Conservation (phyloP, 2,797 vertebrate genomes). For the Champsocephalus gunnari region DNA sequence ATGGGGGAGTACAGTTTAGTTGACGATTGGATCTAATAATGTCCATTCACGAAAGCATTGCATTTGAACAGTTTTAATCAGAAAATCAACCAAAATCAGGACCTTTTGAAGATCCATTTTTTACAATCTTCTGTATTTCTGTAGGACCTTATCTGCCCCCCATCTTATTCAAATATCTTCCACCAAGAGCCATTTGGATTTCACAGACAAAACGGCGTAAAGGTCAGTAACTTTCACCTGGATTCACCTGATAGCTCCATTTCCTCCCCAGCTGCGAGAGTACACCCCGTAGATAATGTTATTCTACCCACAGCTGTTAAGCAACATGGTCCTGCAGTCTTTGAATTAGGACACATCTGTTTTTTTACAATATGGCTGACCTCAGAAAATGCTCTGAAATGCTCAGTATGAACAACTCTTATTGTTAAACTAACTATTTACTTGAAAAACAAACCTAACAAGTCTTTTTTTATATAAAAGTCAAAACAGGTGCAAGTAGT, state of each 20-base stretch:
- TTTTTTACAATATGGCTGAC: constrained; percentile 29
- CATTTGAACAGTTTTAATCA: background rate
- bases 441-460: too few relatives aligned
- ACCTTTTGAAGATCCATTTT: background rate
- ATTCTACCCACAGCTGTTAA: constrained; percentile 51
- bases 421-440: background rate
- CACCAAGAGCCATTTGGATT: constrained; percentile 40
- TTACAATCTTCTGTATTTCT: background rate
- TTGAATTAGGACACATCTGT: constrained; percentile 66
- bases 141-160: background rate
- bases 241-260: constrained; percentile 68
- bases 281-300: constrained; percentile 28
- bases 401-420: constrained; percentile 7
- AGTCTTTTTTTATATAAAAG: too few relatives aligned
- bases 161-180: background rate
- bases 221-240: constrained; percentile 57
- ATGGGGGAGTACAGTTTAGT: background rate
- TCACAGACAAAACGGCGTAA: constrained; percentile 36
- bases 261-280: constrained; percentile 63
- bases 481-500: background rate
- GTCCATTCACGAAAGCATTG: background rate
- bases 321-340: constrained; percentile 32
- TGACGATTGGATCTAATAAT: background rate
- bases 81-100: background rate
- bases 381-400: constrained; percentile 17